Evolutionary conservation across 2,797 vertebrate genomes (phyloP).

Genomic region (Lacerta bilineata): DNA sequence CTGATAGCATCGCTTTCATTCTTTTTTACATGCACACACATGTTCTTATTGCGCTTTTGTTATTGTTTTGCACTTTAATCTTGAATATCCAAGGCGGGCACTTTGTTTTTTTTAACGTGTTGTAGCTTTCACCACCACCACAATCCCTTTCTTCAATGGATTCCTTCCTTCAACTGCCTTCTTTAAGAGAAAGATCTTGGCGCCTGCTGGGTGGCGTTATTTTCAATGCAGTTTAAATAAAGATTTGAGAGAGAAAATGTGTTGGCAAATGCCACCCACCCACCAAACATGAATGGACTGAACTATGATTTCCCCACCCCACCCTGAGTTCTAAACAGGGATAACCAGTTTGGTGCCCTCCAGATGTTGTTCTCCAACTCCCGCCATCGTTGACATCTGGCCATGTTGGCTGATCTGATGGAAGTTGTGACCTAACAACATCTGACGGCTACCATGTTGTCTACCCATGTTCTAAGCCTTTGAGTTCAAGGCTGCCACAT

Average conservation of each 20-base stretch:
- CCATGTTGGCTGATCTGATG: not conserved
- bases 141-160: not conserved
- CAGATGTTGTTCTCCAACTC: not conserved
- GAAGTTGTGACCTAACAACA: not conserved
- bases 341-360: not conserved
- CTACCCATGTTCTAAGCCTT: constrained; percentile 26
- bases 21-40: not conserved
- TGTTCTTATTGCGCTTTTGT: not conserved
- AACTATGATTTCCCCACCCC: not conserved
- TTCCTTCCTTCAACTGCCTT: constrained; percentile 1
- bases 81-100: not conserved
- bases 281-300: not conserved
- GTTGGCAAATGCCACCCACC: constrained; percentile 71
- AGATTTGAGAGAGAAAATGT: constrained; percentile 63
- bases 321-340: not conserved
- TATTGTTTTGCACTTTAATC: not conserved
- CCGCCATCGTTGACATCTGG: not conserved
- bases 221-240: constrained; percentile 45
- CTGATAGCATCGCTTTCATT: not conserved
- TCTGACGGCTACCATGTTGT: not conserved
- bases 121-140: not conserved
- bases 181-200: constrained; percentile 35
- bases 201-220: not conserved
- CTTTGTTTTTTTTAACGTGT: not conserved
- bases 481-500: constrained; percentile 54